Conservation (phyloP, 2,797 vertebrate genomes). For the Malacoraja senta region DNA sequence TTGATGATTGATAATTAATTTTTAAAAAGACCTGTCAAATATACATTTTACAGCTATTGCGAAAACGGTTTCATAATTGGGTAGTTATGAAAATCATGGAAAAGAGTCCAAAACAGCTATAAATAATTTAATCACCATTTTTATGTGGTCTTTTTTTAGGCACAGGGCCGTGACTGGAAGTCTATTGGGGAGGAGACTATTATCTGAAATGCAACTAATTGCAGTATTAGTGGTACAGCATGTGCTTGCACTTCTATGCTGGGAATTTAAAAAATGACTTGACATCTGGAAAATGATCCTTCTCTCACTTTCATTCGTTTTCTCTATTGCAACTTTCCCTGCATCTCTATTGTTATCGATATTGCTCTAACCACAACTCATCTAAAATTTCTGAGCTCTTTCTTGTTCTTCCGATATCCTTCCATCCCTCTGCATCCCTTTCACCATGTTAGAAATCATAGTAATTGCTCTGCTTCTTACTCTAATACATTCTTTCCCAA, state of each 20-base stretch:
- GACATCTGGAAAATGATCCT: neutral
- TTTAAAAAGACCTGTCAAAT: conserved; percentile 26
- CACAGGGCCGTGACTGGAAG: neutral
- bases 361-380: neutral
- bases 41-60: conserved; percentile 34
- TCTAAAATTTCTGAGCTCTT: neutral
- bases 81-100: conserved; percentile 34
- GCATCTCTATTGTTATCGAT: neutral
- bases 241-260: neutral
- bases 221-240: neutral
- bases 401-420: neutral
- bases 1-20: conserved; percentile 30
- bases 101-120: conserved; percentile 36
- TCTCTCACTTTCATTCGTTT: neutral
- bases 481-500: neutral
- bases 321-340: neutral
- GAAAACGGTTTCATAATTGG: conserved; percentile 32
- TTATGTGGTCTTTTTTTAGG: neutral
- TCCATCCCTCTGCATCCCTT: neutral
- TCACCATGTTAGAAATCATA: neutral
- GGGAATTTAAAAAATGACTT: neutral
- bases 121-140: conserved; percentile 38
- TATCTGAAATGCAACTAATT: conserved; percentile 26
- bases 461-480: neutral
- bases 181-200: neutral